Percentiles rank a stretch among this genome's conserved stretches.
phyloP scores from a whole-genome alignment of 2,113 vertebrate species.

The Mobula birostris region DNA sequence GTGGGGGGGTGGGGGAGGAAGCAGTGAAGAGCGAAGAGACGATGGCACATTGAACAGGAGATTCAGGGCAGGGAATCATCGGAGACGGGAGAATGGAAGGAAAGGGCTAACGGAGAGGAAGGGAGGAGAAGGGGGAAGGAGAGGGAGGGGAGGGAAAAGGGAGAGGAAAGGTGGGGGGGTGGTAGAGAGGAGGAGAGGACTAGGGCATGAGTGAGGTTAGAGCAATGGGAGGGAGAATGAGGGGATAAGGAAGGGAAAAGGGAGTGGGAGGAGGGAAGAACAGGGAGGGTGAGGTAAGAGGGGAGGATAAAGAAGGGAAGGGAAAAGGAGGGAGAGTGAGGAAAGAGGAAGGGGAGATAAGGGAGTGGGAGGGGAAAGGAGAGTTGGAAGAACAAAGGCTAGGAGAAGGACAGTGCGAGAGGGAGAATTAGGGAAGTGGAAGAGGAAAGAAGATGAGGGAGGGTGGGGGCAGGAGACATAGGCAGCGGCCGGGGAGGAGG shows the following conservation, averaged over 20 bases:
- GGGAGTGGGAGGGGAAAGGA: conserved; percentile 43
- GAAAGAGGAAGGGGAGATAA: conserved; percentile 42
- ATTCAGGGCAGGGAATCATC: conserved; percentile 42
- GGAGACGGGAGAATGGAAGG: conserved; percentile 41
- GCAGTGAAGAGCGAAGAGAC: conserved; percentile 42
- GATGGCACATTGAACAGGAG: background rate
- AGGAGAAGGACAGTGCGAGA: conserved; percentile 22
- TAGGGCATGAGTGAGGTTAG: conserved; percentile 38
- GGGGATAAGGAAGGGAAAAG: conserved; percentile 32
- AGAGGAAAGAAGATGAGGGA: conserved; percentile 49
- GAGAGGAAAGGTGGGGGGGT: conserved; percentile 32
- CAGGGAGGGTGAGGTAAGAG: background rate
- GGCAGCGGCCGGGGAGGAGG: conserved; percentile 41
- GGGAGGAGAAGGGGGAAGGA: conserved; percentile 47
- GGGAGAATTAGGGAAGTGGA: conserved; percentile 41
- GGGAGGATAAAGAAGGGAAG: background rate
- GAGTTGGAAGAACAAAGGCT: conserved; percentile 33
- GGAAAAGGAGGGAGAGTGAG: conserved; percentile 43
- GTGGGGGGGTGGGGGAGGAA: conserved; percentile 50
- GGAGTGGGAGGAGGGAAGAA: conserved; percentile 43
- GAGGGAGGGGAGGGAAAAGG: conserved; percentile 39
- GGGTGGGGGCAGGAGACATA: background rate
- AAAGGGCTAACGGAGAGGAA: conserved; percentile 39
- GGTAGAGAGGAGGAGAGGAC: conserved; percentile 44
- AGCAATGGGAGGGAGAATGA: background rate